Evolutionary conservation across 2,888 invertebrate species (phyloP).

Genomic region (Tachina grossa): DNA sequence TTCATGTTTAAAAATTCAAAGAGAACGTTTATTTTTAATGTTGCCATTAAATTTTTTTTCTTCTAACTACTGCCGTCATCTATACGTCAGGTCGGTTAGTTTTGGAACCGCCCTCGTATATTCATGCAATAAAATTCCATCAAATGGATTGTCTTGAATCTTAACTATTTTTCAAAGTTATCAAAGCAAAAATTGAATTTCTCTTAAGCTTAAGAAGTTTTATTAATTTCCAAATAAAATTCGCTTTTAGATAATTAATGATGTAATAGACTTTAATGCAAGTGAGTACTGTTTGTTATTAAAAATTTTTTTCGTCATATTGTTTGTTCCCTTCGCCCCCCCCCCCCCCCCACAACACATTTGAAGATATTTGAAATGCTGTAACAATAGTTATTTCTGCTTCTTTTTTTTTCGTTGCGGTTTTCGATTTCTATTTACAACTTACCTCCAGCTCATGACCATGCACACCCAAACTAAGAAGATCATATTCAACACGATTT

Average conservation of each 20-base stretch:
- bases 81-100: too few relatives aligned
- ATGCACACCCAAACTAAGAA: constrained; percentile 86
- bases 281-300: not conserved
- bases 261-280: not conserved
- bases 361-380: constrained; percentile 11
- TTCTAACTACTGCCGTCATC: too few relatives aligned
- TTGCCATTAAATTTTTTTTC: too few relatives aligned
- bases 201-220: constrained; percentile 1
- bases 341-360: too few relatives aligned
- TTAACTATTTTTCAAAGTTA: not conserved
- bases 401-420: not conserved
- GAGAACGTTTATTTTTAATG: too few relatives aligned
- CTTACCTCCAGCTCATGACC: constrained; percentile 82
- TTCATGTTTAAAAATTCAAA: too few relatives aligned
- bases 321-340: not conserved
- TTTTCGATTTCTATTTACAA: constrained; percentile 20
- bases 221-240: not conserved
- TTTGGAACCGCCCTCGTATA: not conserved
- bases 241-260: not conserved
- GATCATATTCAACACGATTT: constrained; percentile 87
- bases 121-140: not conserved
- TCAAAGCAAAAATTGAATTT: not conserved
- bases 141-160: not conserved
- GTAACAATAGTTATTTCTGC: not conserved
- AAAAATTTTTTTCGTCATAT: not conserved